Evolutionary conservation across 2,888 invertebrate species (phyloP).

Genomic region (Eilema griseolum): DNA sequence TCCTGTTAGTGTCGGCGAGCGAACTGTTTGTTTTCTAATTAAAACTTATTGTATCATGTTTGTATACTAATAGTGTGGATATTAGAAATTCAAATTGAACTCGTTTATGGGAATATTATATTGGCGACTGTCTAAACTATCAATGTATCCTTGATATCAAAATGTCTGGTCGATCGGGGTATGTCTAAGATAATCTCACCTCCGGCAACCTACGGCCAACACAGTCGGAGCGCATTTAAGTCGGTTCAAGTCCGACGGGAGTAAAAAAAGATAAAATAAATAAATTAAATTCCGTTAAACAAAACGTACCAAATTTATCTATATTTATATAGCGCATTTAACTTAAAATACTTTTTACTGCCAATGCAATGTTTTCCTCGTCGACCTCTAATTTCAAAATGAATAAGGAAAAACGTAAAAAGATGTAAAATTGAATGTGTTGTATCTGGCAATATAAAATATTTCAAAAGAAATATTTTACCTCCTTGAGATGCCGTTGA

Average conservation of each 20-base stretch:
- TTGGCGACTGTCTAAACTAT: constrained; percentile 22
- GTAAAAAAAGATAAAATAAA: no score
- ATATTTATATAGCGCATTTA: constrained; percentile 5
- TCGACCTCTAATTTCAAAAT: constrained; percentile 29
- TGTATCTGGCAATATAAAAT: constrained; percentile 23
- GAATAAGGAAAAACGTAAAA: constrained; percentile 24
- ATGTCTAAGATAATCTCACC: no score
- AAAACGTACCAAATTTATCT: constrained; percentile 43
- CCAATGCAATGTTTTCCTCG: constrained; percentile 29
- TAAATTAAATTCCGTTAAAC: constrained; percentile 54
- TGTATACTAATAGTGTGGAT: background rate
- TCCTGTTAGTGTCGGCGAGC: constrained; percentile 15
- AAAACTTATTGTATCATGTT: constrained; percentile 1
- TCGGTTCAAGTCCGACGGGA: no score
- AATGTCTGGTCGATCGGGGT: no score
- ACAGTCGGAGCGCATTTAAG: no score
- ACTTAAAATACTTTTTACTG: constrained; percentile 27
- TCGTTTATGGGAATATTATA: constrained; percentile 22
- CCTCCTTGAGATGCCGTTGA: constrained; percentile 28
- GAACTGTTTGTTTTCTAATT: constrained; percentile 5
- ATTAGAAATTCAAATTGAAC: background rate
- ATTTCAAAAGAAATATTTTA: constrained; percentile 29
- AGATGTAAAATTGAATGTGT: constrained; percentile 20
- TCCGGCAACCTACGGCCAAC: no score
- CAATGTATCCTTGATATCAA: constrained; percentile 40